phyloP scores from a whole-genome alignment of 53 echinoderm and acorn worm genomes.

The Stichopus horrens region DNA sequence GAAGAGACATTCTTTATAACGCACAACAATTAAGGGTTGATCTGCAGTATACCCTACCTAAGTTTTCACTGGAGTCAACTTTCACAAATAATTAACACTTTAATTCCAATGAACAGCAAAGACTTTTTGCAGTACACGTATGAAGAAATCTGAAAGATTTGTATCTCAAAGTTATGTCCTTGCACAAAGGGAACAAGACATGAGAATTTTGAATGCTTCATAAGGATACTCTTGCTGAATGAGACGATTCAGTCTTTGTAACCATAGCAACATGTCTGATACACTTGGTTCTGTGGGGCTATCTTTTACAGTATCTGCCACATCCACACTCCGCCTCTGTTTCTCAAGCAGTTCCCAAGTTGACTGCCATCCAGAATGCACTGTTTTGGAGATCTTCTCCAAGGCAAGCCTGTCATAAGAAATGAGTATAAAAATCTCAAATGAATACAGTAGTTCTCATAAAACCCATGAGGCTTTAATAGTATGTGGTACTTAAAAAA shows the following conservation, averaged over 20 bases:
- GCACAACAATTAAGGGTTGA: too few species aligned
- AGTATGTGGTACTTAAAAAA: not conserved
- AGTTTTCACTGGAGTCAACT: too few species aligned
- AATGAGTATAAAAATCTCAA: not conserved
- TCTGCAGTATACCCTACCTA: too few species aligned
- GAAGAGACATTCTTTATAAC: too few species aligned
- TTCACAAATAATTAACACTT: too few species aligned
- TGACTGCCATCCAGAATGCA: conserved; percentile 22
- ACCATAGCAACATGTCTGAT: conserved; percentile 36
- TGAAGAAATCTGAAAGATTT: not conserved
- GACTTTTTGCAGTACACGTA: too few species aligned
- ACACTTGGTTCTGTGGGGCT: conserved; percentile 24
- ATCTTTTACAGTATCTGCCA: conserved; percentile 13
- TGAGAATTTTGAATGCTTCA: not conserved
- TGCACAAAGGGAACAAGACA: not conserved
- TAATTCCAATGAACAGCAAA: too few species aligned
- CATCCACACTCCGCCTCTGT: not conserved
- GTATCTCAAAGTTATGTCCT: not conserved
- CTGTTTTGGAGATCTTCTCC: not conserved
- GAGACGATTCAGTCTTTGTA: conserved; percentile 24
- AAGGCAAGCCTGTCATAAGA: not conserved
- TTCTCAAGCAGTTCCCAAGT: conserved; percentile 19
- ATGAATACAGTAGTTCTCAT: not conserved
- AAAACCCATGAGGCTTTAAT: not conserved
- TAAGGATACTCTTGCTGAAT: conserved; percentile 43